Percentiles rank a stretch among this genome's conserved stretches.
These are phyloP conservation scores for Candidula unifasciata DNA, from an alignment of 2,888 invertebrate genomes.

Conservation along the genomic window DNA sequence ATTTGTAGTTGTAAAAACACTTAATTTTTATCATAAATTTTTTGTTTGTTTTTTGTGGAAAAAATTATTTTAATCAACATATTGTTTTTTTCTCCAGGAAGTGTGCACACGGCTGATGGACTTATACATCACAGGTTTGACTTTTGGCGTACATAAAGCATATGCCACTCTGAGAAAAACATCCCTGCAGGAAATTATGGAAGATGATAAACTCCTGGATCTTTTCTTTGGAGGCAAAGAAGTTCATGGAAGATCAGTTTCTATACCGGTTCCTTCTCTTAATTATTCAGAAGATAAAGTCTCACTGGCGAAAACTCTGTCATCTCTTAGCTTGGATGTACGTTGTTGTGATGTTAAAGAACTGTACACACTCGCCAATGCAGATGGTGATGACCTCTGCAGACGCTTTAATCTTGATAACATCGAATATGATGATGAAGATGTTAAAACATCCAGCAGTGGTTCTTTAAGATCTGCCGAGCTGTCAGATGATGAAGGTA, in stretches of 20 bases:
- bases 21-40: too few species aligned
- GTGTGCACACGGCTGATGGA: not conserved
- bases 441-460: not conserved
- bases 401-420: constrained; percentile 20
- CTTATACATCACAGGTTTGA: constrained; percentile 21
- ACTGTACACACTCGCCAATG: constrained; percentile 47
- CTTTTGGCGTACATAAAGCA: not conserved
- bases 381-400: constrained; percentile 38
- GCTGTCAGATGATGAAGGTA: not conserved
- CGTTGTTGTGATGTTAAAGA: constrained; percentile 33
- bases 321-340: constrained; percentile 39
- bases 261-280: not conserved
- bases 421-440: not conserved
- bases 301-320: constrained; percentile 44
- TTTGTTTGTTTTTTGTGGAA: too few species aligned
- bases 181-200: constrained; percentile 27
- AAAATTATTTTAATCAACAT: too few species aligned
- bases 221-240: constrained; percentile 16
- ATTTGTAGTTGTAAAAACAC: too few species aligned
- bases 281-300: not conserved
- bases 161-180: not conserved
- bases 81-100: constrained; percentile 11
- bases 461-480: not conserved
- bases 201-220: constrained; percentile 41
- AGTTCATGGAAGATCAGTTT: not conserved